phyloP scores from a whole-genome alignment of 2,888 invertebrate species.

The Pocota personata region DNA sequence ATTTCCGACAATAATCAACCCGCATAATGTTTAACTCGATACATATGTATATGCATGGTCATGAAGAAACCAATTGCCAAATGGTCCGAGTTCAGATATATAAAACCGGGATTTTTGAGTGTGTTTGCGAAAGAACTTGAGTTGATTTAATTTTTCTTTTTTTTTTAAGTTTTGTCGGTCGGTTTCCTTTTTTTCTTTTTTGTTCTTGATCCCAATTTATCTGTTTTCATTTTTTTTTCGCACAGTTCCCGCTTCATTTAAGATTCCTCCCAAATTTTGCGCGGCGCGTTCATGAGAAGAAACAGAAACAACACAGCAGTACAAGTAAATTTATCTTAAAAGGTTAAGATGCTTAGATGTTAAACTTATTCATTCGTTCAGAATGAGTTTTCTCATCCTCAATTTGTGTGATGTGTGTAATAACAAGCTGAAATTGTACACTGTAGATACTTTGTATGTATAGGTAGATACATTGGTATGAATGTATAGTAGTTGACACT shows the following conservation, averaged over 20 bases:
- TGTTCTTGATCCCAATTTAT: background rate
- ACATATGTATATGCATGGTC: background rate
- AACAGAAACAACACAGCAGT: background rate
- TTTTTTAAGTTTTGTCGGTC: background rate
- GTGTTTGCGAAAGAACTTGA: background rate
- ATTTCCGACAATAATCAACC: background rate
- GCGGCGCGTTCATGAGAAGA: background rate
- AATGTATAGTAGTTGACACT: background rate
- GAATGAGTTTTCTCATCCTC: constrained; percentile 18
- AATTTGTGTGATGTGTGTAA: background rate
- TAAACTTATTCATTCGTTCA: background rate
- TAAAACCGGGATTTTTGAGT: constrained; percentile 1
- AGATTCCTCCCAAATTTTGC: background rate
- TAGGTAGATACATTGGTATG: too few species aligned
- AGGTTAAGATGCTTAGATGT: constrained; percentile 40
- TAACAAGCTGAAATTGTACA: background rate
- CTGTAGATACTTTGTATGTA: background rate
- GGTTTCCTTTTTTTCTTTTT: background rate
- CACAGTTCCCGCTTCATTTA: background rate
- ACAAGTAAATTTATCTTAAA: constrained; percentile 18
- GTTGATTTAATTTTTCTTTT: background rate
- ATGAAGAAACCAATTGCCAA: background rate
- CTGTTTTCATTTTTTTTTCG: constrained; percentile 1
- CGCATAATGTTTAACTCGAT: background rate
- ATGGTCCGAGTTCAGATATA: background rate